phyloP scores from a whole-genome alignment of 2,888 invertebrate genomes.

The Cheiracanthium punctorium region DNA sequence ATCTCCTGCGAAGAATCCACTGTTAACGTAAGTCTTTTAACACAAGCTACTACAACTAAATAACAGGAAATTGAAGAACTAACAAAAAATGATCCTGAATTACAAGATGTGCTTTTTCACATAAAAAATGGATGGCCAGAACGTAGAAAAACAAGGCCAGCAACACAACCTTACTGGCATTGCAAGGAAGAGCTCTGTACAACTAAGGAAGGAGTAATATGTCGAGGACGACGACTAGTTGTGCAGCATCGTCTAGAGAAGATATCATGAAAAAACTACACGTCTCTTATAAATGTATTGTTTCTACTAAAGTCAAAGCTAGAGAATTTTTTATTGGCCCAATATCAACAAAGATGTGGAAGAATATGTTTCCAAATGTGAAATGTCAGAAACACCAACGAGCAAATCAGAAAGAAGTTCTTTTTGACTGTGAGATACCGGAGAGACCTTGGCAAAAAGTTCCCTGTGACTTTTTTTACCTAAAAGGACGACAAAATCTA shows the following conservation, averaged over 20 bases:
- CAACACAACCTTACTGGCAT: not conserved
- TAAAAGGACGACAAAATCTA: no score
- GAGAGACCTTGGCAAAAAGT: no score
- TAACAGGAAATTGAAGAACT: not conserved
- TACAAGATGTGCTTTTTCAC: not conserved
- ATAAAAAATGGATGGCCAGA: not conserved
- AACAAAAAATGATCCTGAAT: not conserved
- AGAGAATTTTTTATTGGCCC: constrained; percentile 14
- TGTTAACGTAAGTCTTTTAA: not conserved
- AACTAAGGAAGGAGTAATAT: not conserved
- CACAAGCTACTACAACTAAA: not conserved
- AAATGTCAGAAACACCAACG: no score
- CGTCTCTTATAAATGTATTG: not conserved
- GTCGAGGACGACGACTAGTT: not conserved
- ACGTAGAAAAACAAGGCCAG: not conserved
- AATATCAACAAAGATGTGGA: no score
- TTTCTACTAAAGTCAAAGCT: constrained; percentile 3
- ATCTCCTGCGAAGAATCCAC: not conserved
- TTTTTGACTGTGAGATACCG: no score
- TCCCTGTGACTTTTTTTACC: no score
- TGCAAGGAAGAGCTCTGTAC: not conserved
- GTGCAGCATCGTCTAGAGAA: not conserved
- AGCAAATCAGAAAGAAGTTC: no score
- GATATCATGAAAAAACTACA: not conserved
- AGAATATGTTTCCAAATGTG: no score